Percentiles rank a stretch among this genome's conserved stretches.
Conservation (phyloP, 2,113 vertebrate genomes). For the Antidorcas marsupialis region DNA sequence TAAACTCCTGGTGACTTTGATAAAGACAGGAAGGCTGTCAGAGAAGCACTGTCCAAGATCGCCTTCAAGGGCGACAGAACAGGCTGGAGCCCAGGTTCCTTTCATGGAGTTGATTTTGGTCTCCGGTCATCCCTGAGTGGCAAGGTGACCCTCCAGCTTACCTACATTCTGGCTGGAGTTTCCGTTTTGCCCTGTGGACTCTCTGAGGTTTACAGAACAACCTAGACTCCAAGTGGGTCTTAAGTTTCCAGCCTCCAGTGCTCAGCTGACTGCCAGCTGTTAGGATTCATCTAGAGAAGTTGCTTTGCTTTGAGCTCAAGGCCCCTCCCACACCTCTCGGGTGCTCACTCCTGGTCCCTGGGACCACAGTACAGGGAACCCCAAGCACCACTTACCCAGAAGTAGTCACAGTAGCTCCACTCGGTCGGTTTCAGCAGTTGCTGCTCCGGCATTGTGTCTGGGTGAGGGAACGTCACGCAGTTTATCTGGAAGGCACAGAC, state of each 20-base stretch:
- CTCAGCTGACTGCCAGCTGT: not conserved
- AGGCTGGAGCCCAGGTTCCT: not conserved
- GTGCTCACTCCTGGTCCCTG: not conserved
- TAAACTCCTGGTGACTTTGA: rapidly evolving
- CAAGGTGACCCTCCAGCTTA: not conserved
- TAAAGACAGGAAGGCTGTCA: not conserved
- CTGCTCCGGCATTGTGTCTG: slow-evolving; percentile 90
- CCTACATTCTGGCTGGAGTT: not conserved
- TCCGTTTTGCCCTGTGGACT: rapidly evolving
- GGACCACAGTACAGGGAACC: not conserved
- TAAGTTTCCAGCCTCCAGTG: not conserved
- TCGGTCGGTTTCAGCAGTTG: slow-evolving; percentile 95
- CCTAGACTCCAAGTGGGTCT: not conserved
- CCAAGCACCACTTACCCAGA: slow-evolving; percentile 89
- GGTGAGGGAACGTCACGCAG: slow-evolving; percentile 94
- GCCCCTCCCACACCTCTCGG: not conserved
- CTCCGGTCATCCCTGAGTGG: not conserved
- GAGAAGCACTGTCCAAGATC: not conserved
- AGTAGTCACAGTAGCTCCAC: slow-evolving; percentile 99
- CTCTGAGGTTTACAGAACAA: not conserved
- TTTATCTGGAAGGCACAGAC: slow-evolving; percentile 86
- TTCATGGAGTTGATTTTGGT: not conserved
- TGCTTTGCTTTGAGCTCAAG: not conserved
- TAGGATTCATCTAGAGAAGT: not conserved
- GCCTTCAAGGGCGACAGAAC: not conserved